Evolutionary conservation across 2,888 invertebrate genomes (phyloP), one percentile per base, ranked within the genome.

Genomic region (Troilus luridus): DNA sequence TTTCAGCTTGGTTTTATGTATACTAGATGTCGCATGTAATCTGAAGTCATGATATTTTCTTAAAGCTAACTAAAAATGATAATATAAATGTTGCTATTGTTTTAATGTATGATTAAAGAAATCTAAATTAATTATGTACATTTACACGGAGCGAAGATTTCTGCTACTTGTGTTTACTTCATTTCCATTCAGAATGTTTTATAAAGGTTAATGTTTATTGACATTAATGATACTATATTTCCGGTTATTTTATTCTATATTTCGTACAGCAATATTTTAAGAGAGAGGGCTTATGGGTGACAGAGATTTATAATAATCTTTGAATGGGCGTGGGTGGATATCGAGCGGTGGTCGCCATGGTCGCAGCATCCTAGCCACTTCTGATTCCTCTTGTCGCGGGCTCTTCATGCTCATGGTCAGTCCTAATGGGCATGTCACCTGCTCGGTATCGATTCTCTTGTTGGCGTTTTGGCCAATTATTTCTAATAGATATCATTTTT

Each of bases 291-390:
- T 19, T 85, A 85, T 56, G 14, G 56, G 56, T 56, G 85, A 58
- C 85, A 56, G 85, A 56, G 85, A 85, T 85, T 85, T 85, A 85
- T 85, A 85, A 85, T 85, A 85, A 85, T 85, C 85, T 85, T 85
- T 85, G 85, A 85, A 85, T 85, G 85, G 85, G 85, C 56, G 85
- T 85, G 85, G 85, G 85, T 85, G 85, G 56, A n/a, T 85, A 85
- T 85, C 85, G 85, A 85, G 85, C 85, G 85, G 56, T 56, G 85
- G 85, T 85, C 85, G 56, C 85, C 85, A 85, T 85, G 85, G 85
- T 56, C n/a, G 56, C 85, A 85, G 85, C 85, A 85, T 85, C 85
- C 85, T 85, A 56, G 85, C 85, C 85, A 85, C 85, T 85, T 85
- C 11, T 85, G 85, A 85, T 85, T 85, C 85, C 85, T 85, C 56